Evolutionary conservation across 2,113 vertebrate species (phyloP), one percentile per base, ranked within the genome.

Genomic region (Syrrhaptes paradoxus): DNA sequence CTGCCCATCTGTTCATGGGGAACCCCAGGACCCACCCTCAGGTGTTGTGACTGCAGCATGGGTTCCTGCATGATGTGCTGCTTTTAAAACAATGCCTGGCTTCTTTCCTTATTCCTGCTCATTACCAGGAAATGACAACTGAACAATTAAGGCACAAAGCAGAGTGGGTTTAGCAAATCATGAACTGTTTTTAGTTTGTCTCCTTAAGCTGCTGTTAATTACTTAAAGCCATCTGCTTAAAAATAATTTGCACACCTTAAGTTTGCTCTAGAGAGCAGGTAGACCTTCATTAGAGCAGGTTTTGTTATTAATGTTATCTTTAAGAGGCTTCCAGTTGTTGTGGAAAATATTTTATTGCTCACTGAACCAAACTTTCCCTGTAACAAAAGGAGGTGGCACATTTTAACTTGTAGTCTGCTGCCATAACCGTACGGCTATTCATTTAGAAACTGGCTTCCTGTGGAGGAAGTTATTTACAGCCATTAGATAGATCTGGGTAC

Each of bases 201-300:
- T 96, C 89, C 67, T 96, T 93, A 95, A 95, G 76, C 70, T 84
- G 75, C 62, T 75, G 45, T 86, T 90, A 95, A 95, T 94, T 95
- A 41, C 89, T 86, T 95, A 84, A 95, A 88, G 65, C 92, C 89
- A 95, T 90, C 95, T 96, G 90, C 87, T 93, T 95, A 93, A 93
- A 95, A 96, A 95, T 90, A 90, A 90, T 97, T 91, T 86, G 32
- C 38, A 10, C 72, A 55, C 83, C 83, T 66, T 46, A 74, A 77
- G 26, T 84, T 95, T 67, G 59, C 95, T 71, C 92, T 63, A 15
- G 94, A 90, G 96, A 97, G 76, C 83, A 96, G 89, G 91, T 90
- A 89, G 76, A 46, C 26, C 21, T 96, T 95, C 86, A 57, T 87
- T 95, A 92, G 48, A 92, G 51, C 24, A 77, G 70, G 43, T 78